phyloP scores from a whole-genome alignment of 2,113 vertebrate genomes.

The Enhydra lutris region DNA sequence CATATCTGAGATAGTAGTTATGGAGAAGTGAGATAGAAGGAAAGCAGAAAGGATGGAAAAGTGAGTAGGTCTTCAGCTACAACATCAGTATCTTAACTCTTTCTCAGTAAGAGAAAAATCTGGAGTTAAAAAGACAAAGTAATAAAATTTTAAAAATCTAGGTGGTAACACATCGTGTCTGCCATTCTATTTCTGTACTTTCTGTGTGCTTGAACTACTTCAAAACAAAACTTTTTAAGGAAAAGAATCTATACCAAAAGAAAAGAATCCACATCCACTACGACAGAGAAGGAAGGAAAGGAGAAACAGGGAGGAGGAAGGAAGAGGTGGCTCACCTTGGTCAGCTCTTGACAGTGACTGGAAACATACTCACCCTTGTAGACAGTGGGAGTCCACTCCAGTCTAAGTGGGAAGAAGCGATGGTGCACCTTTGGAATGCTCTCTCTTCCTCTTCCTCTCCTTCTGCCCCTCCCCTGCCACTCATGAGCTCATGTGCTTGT shows the following conservation, averaged over 20 bases:
- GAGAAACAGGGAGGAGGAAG: not conserved
- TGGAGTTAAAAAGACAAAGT: not conserved
- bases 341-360: not conserved
- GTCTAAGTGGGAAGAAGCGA: not conserved
- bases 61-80: not conserved
- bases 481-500: not conserved
- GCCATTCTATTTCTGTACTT: constrained; percentile 8
- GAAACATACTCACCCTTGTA: not conserved
- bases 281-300: not conserved
- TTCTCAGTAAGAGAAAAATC: not conserved
- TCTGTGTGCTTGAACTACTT: not conserved
- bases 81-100: not conserved
- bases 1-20: not conserved
- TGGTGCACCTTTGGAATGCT: not conserved
- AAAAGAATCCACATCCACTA: not conserved
- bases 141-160: not conserved
- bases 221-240: not conserved
- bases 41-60: not conserved
- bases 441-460: not conserved
- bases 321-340: not conserved
- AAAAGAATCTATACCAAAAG: not conserved
- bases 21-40: not conserved
- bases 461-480: not conserved
- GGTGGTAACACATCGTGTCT: not conserved
- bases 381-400: not conserved